A percentile compares a stretch with the other conserved stretches of the same genome.
Conservation (phyloP, 2,888 invertebrate species). For the Mallateleia sp. region DNA sequence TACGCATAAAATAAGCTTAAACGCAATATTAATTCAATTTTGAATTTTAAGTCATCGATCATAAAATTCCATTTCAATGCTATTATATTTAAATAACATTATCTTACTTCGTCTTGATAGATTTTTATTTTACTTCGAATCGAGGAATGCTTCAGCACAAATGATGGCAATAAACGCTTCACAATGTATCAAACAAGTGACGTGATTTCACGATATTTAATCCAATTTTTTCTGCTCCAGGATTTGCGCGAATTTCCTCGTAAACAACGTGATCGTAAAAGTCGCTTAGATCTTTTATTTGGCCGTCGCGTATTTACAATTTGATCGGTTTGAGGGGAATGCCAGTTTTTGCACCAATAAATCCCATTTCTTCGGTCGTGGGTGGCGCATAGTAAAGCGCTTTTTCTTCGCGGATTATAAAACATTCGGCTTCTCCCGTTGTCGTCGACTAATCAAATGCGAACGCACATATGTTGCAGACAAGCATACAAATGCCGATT, state of each 20-base stretch:
- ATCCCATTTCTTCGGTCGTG: constrained; percentile 37
- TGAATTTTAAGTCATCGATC: too few relatives aligned
- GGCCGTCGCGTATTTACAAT: constrained; percentile 46
- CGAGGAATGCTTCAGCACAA: too few relatives aligned
- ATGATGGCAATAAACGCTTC: constrained; percentile 39
- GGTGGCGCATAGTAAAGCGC: constrained; percentile 36
- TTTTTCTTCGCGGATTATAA: constrained; percentile 54
- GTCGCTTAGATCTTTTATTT: constrained; percentile 38
- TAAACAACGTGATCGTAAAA: constrained; percentile 55
- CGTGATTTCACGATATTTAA: constrained; percentile 49
- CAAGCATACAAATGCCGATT: constrained; percentile 28
- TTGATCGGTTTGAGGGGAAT: constrained; percentile 27
- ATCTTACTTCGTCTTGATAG: too few relatives aligned
- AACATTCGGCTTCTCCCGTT: constrained; percentile 53
- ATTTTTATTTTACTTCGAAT: too few relatives aligned
- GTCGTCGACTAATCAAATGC: constrained; percentile 35
- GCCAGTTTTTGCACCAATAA: constrained; percentile 35
- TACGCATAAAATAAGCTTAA: too few relatives aligned
- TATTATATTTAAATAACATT: too few relatives aligned
- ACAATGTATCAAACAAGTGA: constrained; percentile 26
- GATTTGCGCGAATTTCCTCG: constrained; percentile 18
- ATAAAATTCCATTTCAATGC: too few relatives aligned
- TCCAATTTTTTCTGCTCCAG: constrained; percentile 40
- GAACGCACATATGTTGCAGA: not conserved
- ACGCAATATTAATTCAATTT: too few relatives aligned